Conservation (phyloP, 1,140 invertebrate species). For the Saxidomus purpurata region DNA sequence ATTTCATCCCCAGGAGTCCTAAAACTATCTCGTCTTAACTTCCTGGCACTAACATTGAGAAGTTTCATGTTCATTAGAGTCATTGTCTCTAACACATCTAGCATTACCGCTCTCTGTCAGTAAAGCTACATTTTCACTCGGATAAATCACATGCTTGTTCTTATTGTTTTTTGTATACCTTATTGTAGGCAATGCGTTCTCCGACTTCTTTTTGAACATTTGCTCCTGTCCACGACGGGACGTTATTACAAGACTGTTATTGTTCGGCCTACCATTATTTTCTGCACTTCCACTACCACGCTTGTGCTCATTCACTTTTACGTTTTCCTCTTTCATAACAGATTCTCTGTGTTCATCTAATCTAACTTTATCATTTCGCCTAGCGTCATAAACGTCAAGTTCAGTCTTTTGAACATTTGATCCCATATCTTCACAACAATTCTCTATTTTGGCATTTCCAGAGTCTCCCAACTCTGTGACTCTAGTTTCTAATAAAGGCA, state of each 20-base stretch:
- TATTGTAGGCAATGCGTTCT: conserved; percentile 14
- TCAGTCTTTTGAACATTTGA: background rate
- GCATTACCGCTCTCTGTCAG: conserved; percentile 34
- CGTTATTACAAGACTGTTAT: background rate
- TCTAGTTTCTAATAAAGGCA: background rate
- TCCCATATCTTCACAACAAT: background rate
- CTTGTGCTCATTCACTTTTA: background rate
- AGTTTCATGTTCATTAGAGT: background rate
- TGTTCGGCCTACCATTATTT: background rate
- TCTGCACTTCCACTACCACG: background rate
- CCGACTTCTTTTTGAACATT: conserved; percentile 39
- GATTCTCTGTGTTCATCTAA: background rate
- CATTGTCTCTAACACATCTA: conserved; percentile 14
- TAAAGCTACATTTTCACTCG: conserved; percentile 31
- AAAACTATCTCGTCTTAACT: too few relatives aligned
- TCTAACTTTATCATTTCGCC: background rate
- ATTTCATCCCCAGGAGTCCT: too few relatives aligned
- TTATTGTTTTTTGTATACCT: conserved; percentile 47
- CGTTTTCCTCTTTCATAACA: background rate
- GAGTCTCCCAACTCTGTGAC: background rate
- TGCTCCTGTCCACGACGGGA: background rate
- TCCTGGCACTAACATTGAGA: background rate
- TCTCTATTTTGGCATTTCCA: background rate
- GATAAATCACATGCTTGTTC: conserved; percentile 45
- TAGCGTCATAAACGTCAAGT: background rate